These are phyloP conservation scores for Entomobrya proxima DNA, from an alignment of 2,888 invertebrate species.

Conservation along the genomic window DNA sequence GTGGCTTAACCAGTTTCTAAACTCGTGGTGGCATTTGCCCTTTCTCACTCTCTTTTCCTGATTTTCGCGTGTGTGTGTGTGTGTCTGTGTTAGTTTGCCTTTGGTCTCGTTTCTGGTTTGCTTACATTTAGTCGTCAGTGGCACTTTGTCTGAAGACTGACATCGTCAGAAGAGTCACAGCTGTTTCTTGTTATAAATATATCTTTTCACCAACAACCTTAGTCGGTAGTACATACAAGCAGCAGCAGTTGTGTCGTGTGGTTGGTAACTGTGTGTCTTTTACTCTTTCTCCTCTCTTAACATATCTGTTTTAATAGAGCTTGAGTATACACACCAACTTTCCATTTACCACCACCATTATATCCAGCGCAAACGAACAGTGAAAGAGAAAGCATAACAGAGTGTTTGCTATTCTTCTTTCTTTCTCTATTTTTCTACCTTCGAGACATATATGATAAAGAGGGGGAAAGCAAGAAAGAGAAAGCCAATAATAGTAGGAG, in stretches of 20 bases:
- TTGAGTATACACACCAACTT: slow-evolving; percentile 1
- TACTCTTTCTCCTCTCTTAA: slow-evolving; percentile 31
- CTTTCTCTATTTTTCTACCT: slow-evolving; percentile 5
- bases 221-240: background rate
- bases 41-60: slow-evolving; percentile 39
- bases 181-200: slow-evolving; percentile 53
- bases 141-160: slow-evolving; percentile 44
- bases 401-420: slow-evolving; percentile 45
- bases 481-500: slow-evolving; percentile 37
- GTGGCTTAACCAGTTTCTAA: slow-evolving; percentile 7
- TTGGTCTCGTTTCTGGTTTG: slow-evolving; percentile 53
- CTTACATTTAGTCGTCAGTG: slow-evolving; percentile 58
- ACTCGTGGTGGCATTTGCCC: slow-evolving; percentile 55
- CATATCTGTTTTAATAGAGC: slow-evolving; percentile 47
- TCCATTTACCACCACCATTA: slow-evolving; percentile 15
- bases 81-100: slow-evolving; percentile 30
- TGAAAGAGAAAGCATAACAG: slow-evolving; percentile 21
- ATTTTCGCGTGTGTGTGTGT: slow-evolving; percentile 15
- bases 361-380: background rate
- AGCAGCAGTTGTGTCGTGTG: slow-evolving; percentile 40
- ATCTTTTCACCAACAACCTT: slow-evolving; percentile 1
- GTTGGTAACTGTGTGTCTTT: slow-evolving; percentile 31
- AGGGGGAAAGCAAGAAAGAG: background rate
- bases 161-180: slow-evolving; percentile 50
- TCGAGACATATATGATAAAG: slow-evolving; percentile 18